phyloP scores from a whole-genome alignment of 2,113 vertebrate genomes.

The Malaclemys terrapin region DNA sequence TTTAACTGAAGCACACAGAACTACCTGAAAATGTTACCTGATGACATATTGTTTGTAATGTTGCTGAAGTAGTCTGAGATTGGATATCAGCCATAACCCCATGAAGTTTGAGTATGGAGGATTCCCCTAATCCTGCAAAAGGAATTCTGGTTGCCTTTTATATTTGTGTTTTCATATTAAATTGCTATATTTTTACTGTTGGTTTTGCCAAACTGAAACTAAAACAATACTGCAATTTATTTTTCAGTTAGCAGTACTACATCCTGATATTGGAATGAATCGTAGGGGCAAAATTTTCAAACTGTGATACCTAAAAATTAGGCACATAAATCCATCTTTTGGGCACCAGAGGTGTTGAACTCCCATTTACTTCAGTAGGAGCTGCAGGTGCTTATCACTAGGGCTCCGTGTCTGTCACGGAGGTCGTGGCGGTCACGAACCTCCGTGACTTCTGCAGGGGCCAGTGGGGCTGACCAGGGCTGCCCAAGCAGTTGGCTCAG shows the following conservation, averaged over 20 bases:
- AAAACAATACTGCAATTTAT: neutral
- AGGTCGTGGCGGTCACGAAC: too few species aligned
- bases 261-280: neutral
- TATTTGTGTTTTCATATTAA: neutral
- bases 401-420: too few species aligned
- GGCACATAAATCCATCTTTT: neutral
- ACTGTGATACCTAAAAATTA: neutral
- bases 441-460: too few species aligned
- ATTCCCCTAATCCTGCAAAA: neutral
- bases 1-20: neutral
- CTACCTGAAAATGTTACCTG: neutral
- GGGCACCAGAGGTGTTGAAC: neutral
- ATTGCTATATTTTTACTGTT: neutral
- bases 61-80: rapidly evolving
- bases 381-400: neutral
- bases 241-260: neutral
- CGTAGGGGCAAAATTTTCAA: neutral
- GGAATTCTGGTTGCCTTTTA: neutral
- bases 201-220: neutral
- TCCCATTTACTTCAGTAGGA: neutral
- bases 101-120: neutral
- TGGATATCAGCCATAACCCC: neutral
- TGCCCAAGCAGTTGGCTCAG: too few species aligned
- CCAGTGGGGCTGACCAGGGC: too few species aligned
- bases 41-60: neutral